Evolutionary conservation across 2,113 vertebrate genomes (phyloP), one percentile per base, ranked within the genome.

Genomic region (Origma solitaria): DNA sequence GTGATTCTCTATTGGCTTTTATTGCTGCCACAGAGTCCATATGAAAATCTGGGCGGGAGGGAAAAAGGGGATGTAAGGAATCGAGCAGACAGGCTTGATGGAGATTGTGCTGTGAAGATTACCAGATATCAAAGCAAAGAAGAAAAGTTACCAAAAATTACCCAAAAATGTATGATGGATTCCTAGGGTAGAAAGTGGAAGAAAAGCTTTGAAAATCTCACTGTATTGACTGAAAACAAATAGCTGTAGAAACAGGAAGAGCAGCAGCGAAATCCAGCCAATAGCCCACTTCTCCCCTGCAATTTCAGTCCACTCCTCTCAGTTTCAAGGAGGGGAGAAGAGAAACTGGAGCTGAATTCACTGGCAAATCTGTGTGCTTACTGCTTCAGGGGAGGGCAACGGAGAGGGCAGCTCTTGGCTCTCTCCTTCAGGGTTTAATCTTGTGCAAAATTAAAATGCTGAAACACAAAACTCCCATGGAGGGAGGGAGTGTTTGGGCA

Each of bases 21-120:
- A 21, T 51, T 13, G 14, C 24, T 77, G 47, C n/a, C n/a, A 18
- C 31, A 38, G 57, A 42, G 15, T 57, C 44, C 5, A 6, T 44
- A 14, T 6, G 37, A 22, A 69, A 40, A 64, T 35, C 56, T 49
- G 45, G 8, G 14, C 1, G 1, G 1, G 1, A 9, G 13, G 17
- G 44, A 19, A 27, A 9, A 35, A 44, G 20, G 44, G 10, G 22
- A 75, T 28, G 21, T 40, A 30, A 89, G 31, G 35, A 62, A 61
- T 73, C 1, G 8, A 87, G 50, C 62, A 28, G 77, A 30, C 3
- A 23, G 28, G 31, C 40, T 38, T 40, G 68, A 54, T 1, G 2
- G 21, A 57, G 23, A 40, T 50, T 30, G 35, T 37, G 25, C 37
- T 82, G 40, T 8, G 11, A 78, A 56, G 50, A 54, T 71, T 66